A percentile compares a stretch with the other conserved stretches of the same genome.
Evolutionary conservation across 1,140 invertebrate species (phyloP).

Genomic region (Micrasema longulum): DNA sequence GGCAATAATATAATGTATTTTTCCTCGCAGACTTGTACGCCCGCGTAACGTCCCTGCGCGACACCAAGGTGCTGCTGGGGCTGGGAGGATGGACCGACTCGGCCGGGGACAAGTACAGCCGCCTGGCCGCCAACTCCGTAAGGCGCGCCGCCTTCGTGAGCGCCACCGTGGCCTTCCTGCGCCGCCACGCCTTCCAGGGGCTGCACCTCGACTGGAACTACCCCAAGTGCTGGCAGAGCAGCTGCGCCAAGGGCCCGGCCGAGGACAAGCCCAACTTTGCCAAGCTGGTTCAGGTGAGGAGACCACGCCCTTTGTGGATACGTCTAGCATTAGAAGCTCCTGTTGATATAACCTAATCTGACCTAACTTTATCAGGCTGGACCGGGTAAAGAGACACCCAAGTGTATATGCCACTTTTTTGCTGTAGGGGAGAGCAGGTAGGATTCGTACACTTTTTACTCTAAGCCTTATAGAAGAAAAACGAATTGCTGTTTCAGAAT

Average conservation of each 20-base stretch:
- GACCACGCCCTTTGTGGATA: no score
- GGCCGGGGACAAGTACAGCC: slow-evolving; percentile 84
- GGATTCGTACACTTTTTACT: no score
- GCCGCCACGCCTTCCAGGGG: slow-evolving; percentile 81
- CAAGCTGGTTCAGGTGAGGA: slow-evolving; percentile 75
- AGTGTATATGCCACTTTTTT: background rate
- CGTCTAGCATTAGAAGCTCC: no score
- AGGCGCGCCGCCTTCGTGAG: slow-evolving; percentile 77
- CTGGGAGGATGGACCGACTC: slow-evolving; percentile 94
- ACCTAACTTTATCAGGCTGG: no score
- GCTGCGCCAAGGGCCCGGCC: slow-evolving; percentile 83
- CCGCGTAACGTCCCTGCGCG: slow-evolving; percentile 72
- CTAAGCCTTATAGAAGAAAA: no score
- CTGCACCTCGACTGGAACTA: slow-evolving; percentile 93
- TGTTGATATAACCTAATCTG: no score
- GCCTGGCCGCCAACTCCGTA: slow-evolving; percentile 74
- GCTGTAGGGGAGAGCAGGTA: no score
- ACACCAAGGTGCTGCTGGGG: slow-evolving; percentile 79
- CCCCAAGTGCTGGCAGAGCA: slow-evolving; percentile 91
- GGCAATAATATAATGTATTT: background rate
- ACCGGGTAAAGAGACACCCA: no score
- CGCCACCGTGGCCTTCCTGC: slow-evolving; percentile 76
- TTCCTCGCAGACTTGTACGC: slow-evolving; percentile 74
- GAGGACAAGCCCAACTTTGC: slow-evolving; percentile 84
- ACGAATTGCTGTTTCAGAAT: no score